Conservation (phyloP, 1,140 invertebrate genomes). For the Laupala kohalensis region DNA sequence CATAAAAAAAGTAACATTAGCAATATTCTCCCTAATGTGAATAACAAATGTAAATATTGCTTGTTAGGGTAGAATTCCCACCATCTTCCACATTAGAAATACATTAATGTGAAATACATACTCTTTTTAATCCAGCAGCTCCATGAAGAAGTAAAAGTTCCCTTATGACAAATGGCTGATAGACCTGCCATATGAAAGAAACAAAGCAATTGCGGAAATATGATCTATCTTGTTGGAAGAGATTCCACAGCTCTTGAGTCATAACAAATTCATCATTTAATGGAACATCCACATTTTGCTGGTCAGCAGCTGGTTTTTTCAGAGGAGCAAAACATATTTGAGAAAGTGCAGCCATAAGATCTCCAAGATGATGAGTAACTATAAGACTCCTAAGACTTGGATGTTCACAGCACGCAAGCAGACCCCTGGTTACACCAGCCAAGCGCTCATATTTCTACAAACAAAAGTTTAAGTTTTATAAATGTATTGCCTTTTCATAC, state of each 20-base stretch:
- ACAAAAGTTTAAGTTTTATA: background rate
- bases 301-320: conserved; percentile 33
- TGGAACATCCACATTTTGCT: background rate
- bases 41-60: too few species aligned
- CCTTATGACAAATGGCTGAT: conserved; percentile 45
- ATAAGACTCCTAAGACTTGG: conserved; percentile 27
- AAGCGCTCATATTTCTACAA: conserved; percentile 29
- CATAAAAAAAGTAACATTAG: too few species aligned
- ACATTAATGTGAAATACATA: background rate
- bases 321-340: conserved; percentile 53
- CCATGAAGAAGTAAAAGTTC: conserved; percentile 54
- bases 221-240: conserved; percentile 35
- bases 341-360: conserved; percentile 48
- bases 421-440: conserved; percentile 22
- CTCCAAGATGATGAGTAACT: conserved; percentile 28
- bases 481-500: background rate
- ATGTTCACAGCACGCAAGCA: conserved; percentile 28
- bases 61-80: too few species aligned
- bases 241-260: conserved; percentile 36
- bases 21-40: too few species aligned
- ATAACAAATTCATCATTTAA: conserved; percentile 27
- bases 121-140: conserved; percentile 5
- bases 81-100: too few species aligned
- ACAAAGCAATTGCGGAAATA: conserved; percentile 37
- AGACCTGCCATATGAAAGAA: conserved; percentile 38